Base-by-base conservation (phyloP, 2,888 invertebrate genomes). In the Cephus rjabovi region DNA sequence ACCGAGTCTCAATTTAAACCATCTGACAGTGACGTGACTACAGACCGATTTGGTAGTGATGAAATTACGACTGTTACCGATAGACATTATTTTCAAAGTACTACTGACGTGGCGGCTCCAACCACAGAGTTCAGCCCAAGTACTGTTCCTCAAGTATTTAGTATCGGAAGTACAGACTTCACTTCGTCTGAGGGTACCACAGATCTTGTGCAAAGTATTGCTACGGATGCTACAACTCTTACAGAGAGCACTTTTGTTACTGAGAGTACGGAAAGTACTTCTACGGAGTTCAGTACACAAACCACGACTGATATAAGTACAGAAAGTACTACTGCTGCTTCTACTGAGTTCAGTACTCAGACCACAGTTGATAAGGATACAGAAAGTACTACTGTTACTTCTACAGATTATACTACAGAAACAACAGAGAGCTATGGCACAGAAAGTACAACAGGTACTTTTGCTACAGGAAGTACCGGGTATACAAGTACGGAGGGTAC, bases 401-500 rank as follows among this genome's bases (percentile, higher is more conserved):
- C 69, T 30, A 69, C 76, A 34, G 70, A 76, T 12, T 30, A 68
- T 76, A 71, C 30, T 15, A 78, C 77, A 30, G 77, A 75, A 34
- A 71, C 71, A 34, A 35, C 74, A 56, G 73, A 76, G 76, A 76
- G 68, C 15, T 76, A 74, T 33, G 34, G 11, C 56, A 34, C 31
- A 30, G 69, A 75, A 69, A 81, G 77, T 34, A 71, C 79, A 56
- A 69, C 77, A 34, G 76, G 78, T 74, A 79, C 79, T 74, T 75
- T 37, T n/a, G 69, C 75, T 12, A 77, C 79, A 23, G 77, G 75
- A 33, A 56, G 74, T 15, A 69, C 75, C 31, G 73, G 74, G 75
- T 76, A 73, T 33, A 77, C 79, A 70, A 76, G 75, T 56, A 81
- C 69, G 37, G 78, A 75, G 74, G 73, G 75, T 70, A 69, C 34